A percentile compares a stretch with the other conserved stretches of the same genome.
These are phyloP conservation scores for human (Homo sapiens) DNA, from an alignment of 2,113 vertebrate genomes.

Conservation along the genomic window GRCh38 chr4:92471501-92472000, in stretches of 20 bases:
- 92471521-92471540: not conserved
- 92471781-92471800: not conserved
- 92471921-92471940: too few species aligned
- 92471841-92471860: not conserved
- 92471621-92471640: not conserved
- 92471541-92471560: not conserved
- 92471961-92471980: too few species aligned
- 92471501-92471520: not conserved
- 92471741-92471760: not conserved
- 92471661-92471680: not conserved
- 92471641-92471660: not conserved
- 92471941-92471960: too few species aligned
- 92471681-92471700: not conserved
- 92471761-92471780: not conserved
- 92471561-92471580: not conserved
- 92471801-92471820: not conserved
- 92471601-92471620: not conserved
- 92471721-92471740: not conserved
- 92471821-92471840: not conserved
- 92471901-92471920: not conserved
- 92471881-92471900: not conserved
- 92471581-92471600: not conserved
- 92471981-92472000: too few species aligned
- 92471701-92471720: not conserved
- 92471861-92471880: not conserved